Percentiles rank a stretch among this genome's conserved stretches.
phyloP scores from a whole-genome alignment of 2,113 vertebrate species.

The Ailurus styani region DNA sequence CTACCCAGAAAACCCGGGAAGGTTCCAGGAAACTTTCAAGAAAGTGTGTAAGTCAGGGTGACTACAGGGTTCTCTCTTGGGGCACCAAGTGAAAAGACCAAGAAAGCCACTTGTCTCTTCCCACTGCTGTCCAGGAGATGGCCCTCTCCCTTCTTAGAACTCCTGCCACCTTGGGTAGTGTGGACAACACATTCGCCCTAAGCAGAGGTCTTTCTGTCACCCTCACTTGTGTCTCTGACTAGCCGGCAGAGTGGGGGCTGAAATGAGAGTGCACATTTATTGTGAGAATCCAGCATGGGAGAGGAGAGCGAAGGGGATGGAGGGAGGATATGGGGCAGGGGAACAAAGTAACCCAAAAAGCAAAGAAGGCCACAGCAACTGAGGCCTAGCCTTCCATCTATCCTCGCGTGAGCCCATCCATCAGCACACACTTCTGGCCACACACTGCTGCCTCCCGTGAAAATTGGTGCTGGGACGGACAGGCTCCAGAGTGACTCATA shows the following conservation, averaged over 20 bases:
- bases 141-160: neutral
- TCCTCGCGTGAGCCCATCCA: conserved; percentile 20
- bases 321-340: neutral
- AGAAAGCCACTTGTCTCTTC: neutral
- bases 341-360: neutral
- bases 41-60: neutral
- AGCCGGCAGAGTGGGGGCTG: neutral
- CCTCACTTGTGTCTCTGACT: neutral
- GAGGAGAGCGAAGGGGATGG: neutral
- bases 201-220: neutral
- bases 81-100: neutral
- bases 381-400: conserved; percentile 42
- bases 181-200: accelerated
- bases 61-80: neutral
- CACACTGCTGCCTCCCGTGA: conserved; percentile 60
- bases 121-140: neutral
- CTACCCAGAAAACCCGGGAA: neutral
- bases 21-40: neutral
- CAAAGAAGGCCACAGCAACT: neutral
- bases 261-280: neutral
- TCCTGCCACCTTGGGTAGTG: neutral
- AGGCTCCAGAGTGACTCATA: conserved; percentile 76
- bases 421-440: conserved; percentile 43
- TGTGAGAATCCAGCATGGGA: neutral
- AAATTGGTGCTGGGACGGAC: conserved; percentile 46